Evolutionary conservation across 2,888 invertebrate species (phyloP).

Genomic region (Brenthis hecate): DNA sequence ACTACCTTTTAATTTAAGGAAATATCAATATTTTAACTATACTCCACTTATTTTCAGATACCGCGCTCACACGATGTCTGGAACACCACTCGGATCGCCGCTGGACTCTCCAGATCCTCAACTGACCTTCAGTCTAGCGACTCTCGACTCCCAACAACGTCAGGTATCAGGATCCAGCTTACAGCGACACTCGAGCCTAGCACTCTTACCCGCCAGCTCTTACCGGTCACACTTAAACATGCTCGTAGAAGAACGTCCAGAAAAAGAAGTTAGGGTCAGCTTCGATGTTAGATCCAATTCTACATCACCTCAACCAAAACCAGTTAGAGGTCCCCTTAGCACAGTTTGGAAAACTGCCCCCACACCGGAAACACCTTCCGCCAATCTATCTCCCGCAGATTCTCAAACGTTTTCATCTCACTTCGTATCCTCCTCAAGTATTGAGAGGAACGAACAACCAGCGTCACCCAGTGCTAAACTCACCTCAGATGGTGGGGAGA

Average conservation of each 20-base stretch:
- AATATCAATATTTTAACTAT: background rate
- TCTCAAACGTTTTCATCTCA: constrained; percentile 85
- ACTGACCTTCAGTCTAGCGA: constrained; percentile 85
- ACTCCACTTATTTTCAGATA: constrained; percentile 82
- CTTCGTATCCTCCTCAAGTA: constrained; percentile 80
- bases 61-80: constrained; percentile 90
- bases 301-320: constrained; percentile 62
- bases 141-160: constrained; percentile 82
- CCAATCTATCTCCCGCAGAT: constrained; percentile 83
- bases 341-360: constrained; percentile 74
- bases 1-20: too few species aligned
- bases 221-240: constrained; percentile 77
- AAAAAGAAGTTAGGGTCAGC: constrained; percentile 76
- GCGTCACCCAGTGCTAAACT: constrained; percentile 83
- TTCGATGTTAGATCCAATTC: constrained; percentile 70
- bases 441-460: constrained; percentile 71
- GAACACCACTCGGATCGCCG: constrained; percentile 91
- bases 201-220: constrained; percentile 75
- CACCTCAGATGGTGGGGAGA: constrained; percentile 79
- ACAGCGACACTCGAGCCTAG: constrained; percentile 74
- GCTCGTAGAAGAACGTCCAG: constrained; percentile 73
- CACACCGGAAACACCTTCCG: constrained; percentile 87
- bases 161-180: constrained; percentile 84
- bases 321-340: constrained; percentile 72
- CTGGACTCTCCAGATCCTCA: constrained; percentile 90